phyloP scores from a whole-genome alignment of 2,113 vertebrate species.

The Stigmatopora argus region DNA sequence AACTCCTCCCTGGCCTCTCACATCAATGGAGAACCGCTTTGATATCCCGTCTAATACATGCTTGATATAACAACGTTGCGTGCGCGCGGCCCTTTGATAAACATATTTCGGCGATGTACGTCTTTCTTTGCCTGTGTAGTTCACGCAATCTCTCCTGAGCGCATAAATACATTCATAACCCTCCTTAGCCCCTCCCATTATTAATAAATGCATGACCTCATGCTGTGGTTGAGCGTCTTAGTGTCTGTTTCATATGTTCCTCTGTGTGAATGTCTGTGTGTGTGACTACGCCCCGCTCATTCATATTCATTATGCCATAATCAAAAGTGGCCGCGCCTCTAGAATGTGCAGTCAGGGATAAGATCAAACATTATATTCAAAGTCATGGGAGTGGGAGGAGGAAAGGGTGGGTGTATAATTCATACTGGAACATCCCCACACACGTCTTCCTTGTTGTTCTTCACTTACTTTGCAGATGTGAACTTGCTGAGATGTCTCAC shows the following conservation, averaged over 20 bases:
- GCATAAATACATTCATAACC: constrained; percentile 64
- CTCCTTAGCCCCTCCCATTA: constrained; percentile 59
- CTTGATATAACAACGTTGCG: constrained; percentile 49
- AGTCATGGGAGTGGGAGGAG: constrained; percentile 21
- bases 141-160: constrained; percentile 44
- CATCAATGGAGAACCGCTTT: constrained; percentile 47
- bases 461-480: constrained; percentile 7
- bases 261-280: constrained; percentile 25
- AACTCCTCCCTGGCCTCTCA: constrained; percentile 31
- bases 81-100: constrained; percentile 60
- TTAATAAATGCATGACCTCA: constrained; percentile 69
- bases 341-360: constrained; percentile 40
- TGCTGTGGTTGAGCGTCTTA: constrained; percentile 32
- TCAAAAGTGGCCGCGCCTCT: constrained; percentile 51
- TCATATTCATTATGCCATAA: constrained; percentile 63
- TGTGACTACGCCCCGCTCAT: constrained; percentile 59
- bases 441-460: constrained; percentile 26
- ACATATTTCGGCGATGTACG: constrained; percentile 59
- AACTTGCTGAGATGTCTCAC: background rate
- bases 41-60: constrained; percentile 54
- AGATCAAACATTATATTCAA: constrained; percentile 65
- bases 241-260: constrained; percentile 57
- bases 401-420: constrained; percentile 47
- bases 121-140: constrained; percentile 52
- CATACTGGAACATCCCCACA: constrained; percentile 27